These are phyloP conservation scores for Pimephales promelas DNA, from an alignment of 2,113 vertebrate genomes.

Conservation along the genomic window DNA sequence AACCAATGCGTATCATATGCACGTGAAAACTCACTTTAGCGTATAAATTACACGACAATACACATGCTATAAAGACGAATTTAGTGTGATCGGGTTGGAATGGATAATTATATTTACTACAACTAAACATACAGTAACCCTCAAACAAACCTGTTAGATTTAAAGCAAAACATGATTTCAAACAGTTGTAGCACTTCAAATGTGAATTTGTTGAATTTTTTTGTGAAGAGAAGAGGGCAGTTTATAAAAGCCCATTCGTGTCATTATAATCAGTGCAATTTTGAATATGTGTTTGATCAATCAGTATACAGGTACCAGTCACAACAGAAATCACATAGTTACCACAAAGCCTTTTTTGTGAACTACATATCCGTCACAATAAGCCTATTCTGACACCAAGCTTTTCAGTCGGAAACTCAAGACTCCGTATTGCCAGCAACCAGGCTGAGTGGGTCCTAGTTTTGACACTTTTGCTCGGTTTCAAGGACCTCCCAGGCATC, in stretches of 20 bases:
- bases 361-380: not conserved
- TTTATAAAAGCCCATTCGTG: not conserved
- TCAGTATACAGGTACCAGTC: not conserved
- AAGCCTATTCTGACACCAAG: not conserved
- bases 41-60: too few species aligned
- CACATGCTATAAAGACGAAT: too few species aligned
- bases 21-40: too few species aligned
- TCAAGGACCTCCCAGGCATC: constrained; percentile 10
- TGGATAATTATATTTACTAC: not conserved
- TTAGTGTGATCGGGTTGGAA: too few species aligned
- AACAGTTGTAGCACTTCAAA: not conserved
- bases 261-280: not conserved
- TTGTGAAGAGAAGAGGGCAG: not conserved
- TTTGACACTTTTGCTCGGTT: not conserved
- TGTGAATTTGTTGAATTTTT: not conserved
- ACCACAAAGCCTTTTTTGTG: not conserved
- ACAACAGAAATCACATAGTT: not conserved
- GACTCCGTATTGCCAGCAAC: not conserved
- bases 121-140: not conserved
- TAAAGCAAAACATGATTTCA: not conserved
- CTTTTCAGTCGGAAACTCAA: not conserved
- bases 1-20: too few species aligned
- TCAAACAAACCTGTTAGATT: not conserved
- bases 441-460: not conserved
- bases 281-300: not conserved